Percentiles rank a stretch among this genome's conserved stretches.
These are phyloP conservation scores for Platycheirus rosarum DNA, from an alignment of 2,888 invertebrate genomes.

Conservation along the genomic window DNA sequence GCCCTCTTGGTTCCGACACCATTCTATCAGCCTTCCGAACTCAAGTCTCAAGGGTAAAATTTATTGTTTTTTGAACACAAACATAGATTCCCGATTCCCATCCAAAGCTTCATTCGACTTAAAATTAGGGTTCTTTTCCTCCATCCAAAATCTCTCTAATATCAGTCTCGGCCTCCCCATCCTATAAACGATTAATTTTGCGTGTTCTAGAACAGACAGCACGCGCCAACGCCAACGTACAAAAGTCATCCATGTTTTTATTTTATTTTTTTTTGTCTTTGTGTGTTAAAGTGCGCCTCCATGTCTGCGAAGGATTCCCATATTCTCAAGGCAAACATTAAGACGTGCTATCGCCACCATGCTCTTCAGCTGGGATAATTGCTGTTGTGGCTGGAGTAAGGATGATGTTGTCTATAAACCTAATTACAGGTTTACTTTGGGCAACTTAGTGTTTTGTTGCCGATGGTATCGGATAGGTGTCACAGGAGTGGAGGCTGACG, in stretches of 20 bases:
- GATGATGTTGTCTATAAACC: slow-evolving; percentile 14
- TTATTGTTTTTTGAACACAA: no score
- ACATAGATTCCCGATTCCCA: no score
- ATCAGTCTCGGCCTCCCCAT: no score
- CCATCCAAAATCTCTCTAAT: no score
- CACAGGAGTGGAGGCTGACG: no score
- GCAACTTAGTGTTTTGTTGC: slow-evolving; percentile 20
- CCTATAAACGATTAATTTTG: slow-evolving; percentile 14
- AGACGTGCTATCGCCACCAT: slow-evolving; percentile 12
- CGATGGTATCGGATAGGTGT: slow-evolving; percentile 13
- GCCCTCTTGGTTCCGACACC: no score
- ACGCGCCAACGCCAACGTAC: background rate
- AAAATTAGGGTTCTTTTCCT: no score
- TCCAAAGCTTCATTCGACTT: no score
- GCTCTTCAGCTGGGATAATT: slow-evolving; percentile 2
- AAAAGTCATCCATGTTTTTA: background rate
- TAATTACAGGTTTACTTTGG: slow-evolving; percentile 26
- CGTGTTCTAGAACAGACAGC: background rate
- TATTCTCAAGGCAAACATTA: slow-evolving; percentile 3
- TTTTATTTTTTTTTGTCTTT: no score
- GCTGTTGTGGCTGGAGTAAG: background rate
- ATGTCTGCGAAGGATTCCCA: slow-evolving; percentile 1
- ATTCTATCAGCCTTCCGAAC: no score
- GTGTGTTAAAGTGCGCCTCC: background rate
- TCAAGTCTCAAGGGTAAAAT: no score